These are phyloP conservation scores for Panthera leo DNA, from an alignment of 2,113 vertebrate genomes.

Conservation along the genomic window DNA sequence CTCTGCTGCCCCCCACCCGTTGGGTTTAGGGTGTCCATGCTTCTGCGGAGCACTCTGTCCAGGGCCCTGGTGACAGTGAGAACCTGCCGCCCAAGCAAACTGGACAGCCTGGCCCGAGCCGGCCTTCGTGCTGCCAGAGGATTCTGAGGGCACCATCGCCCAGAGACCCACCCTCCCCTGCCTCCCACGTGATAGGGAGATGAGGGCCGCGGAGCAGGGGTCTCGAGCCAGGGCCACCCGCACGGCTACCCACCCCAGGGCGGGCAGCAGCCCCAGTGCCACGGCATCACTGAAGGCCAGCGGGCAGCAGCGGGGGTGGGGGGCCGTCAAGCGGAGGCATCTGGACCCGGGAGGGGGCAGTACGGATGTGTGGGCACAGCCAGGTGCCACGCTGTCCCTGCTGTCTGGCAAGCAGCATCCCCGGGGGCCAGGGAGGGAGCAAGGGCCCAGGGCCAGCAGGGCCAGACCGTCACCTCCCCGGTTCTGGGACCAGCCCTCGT, in stretches of 20 bases:
- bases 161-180: neutral
- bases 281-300: fast-evolving
- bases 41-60: fast-evolving
- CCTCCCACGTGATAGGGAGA: fast-evolving
- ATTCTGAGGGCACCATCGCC: neutral
- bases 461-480: fast-evolving
- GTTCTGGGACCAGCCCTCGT: neutral
- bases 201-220: fast-evolving
- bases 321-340: neutral
- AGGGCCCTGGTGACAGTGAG: fast-evolving
- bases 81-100: neutral
- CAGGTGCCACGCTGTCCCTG: neutral
- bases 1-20: neutral
- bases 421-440: neutral
- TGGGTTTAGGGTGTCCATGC: neutral
- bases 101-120: fast-evolving
- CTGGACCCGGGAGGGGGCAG: neutral
- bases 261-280: fast-evolving
- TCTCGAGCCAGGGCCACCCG: fast-evolving
- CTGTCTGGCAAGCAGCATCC: fast-evolving
- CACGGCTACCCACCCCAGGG: neutral
- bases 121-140: too few relatives aligned
- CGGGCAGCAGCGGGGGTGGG: too few relatives aligned
- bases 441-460: neutral
- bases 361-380: fast-evolving